Base-by-base conservation (phyloP, 1,140 invertebrate genomes). In the Heliconius hewitsoni region DNA sequence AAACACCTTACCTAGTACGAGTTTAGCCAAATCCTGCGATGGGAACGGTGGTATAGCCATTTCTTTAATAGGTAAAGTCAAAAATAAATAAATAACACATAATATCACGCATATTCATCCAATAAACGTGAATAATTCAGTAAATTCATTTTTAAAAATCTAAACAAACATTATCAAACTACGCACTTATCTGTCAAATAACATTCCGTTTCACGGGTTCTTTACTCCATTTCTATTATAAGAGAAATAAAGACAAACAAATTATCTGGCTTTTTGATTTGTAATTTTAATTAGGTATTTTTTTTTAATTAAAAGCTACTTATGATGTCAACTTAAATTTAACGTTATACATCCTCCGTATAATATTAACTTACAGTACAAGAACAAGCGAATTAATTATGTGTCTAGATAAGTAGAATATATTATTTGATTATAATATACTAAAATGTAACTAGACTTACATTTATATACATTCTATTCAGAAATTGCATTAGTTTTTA, bases 11-110 rank as follows among this genome's bases (percentile, higher is more conserved):
- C 92, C 92, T 18, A 94, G 86, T 30, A 94, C 92, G 46, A 94
- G 86, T 84, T 94, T 94, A 1, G 92, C 92, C 76, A 94, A 86
- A 87, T 94, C 91, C 74, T 93, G 89, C 2, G 91, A 87, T 60
- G 92, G 92, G 87, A 94, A 94, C 27, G 91, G 91, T 83, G 91
- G 90, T 74, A 93, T 86, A 70, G 85, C 82, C 91, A 93, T 91
- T 77, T 73, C 85, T 73, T 52, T 18, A 72, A 71, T 81, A 73
- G 74, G 60, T 42, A 70, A 30, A 72, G 72, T 39, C 77, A 76
- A 66, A 72, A 74, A 71, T 39, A 60, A 74, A 75, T 34, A 80
- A 77, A 57, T 5, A 72, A 23, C 60, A 70, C 76, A 66, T 71
- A n/a, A 57, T 71, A 78, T 50, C 6, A 78, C 34, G 74, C 60